A percentile compares a stretch with the other conserved stretches of the same genome.
Evolutionary conservation across 1,140 invertebrate species (phyloP).

Genomic region (Trypoxylus dichotomus): DNA sequence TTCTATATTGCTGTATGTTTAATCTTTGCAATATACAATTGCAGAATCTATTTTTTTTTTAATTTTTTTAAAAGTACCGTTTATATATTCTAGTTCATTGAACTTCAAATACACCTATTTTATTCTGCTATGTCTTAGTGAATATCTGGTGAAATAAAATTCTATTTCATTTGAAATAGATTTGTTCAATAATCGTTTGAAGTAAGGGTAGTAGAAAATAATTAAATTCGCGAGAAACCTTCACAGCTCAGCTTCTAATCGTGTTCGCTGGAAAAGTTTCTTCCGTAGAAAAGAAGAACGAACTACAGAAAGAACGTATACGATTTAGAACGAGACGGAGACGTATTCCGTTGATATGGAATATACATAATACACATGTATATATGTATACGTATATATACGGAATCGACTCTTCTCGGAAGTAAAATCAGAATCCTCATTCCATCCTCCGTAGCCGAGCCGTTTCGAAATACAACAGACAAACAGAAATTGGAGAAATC

Average conservation of each 20-base stretch:
- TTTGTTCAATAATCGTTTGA: neutral
- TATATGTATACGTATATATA: neutral
- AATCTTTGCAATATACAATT: no score
- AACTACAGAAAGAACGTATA: neutral
- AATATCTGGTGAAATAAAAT: no score
- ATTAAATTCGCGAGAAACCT: conserved; percentile 7
- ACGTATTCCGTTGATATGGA: neutral
- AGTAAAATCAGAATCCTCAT: conserved; percentile 40
- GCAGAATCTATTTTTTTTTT: no score
- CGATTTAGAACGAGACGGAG: neutral
- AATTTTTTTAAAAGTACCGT: no score
- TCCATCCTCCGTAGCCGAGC: conserved; percentile 10
- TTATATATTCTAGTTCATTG: no score
- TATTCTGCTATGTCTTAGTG: no score
- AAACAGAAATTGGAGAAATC: conserved; percentile 47
- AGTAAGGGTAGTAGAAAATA: neutral
- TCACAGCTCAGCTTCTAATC: neutral
- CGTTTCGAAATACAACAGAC: conserved; percentile 33
- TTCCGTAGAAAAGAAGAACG: neutral
- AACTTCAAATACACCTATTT: no score
- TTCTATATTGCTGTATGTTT: no score
- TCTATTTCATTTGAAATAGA: neutral
- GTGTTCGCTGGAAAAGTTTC: neutral
- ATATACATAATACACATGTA: conserved; percentile 8
- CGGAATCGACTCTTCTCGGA: conserved; percentile 1